Evolutionary conservation across 2,888 invertebrate species (phyloP), one percentile per base, ranked within the genome.

Genomic region (Cephus pygmeus): DNA sequence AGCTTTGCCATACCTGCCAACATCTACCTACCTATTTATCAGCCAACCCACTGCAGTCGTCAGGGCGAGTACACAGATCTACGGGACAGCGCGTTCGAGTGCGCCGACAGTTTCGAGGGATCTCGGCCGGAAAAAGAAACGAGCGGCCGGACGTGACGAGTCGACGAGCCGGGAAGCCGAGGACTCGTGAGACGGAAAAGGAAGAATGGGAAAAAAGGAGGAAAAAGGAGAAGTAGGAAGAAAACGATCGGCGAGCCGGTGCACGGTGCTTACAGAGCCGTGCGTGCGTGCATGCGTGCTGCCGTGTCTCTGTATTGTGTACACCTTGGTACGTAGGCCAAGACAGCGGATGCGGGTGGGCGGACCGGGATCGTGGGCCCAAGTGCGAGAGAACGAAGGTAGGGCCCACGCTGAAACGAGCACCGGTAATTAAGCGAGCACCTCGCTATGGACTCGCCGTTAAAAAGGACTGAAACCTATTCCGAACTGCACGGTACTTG

Each of bases 281-380:
- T 71, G 71, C 71, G 71, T 33, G 31, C 30, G 69, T n/a, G 69
- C 69, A 0, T 33, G 12, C 69, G 69, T 34, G 71, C 71, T 23
- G 23, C 9, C 56, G 23, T 56, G 23, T 56, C 56, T 56, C 56
- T 56, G 56, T 56, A 23, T 56, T 73, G 79, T 81, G 77, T 80
- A 73, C 73, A 68, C 81, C 80, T 80, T 86, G 84, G 80, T 79
- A 83, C 86, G 85, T 82, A 80, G 85, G 86, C 82, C 80, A 81
- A 80, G 75, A 80, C 82, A 79, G 85, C 88, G 88, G 88, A 88
- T 88, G 88, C 86, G 87, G 86, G 88, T 88, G 89, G 88, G 89
- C 88, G 88, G 85, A 88, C 89, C 88, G 87, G 88, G 86, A 87
- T 85, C 83, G 73, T 75, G 82, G 69, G 76, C 34, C 73, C 71